These are phyloP conservation scores for Microplitis demolitor DNA, from an alignment of 1,140 invertebrate species.

Conservation along the genomic window DNA sequence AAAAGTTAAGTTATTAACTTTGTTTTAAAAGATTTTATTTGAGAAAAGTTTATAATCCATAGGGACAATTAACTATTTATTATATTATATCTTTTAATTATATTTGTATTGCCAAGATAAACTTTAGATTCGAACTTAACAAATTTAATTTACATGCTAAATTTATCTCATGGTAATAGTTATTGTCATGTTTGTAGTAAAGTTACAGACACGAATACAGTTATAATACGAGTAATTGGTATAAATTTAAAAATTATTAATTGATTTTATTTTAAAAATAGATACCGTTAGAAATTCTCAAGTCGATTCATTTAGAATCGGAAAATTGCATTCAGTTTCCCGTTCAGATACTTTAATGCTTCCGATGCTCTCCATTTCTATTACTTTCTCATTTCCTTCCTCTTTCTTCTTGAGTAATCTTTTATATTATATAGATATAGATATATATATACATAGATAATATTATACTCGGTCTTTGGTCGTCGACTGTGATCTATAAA, in stretches of 20 bases:
- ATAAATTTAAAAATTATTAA: too few species aligned
- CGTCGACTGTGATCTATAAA: neutral
- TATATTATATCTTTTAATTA: too few species aligned
- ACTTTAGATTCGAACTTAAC: neutral
- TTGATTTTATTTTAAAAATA: neutral
- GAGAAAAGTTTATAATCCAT: too few species aligned
- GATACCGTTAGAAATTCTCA: conserved; percentile 12
- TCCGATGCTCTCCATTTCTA: conserved; percentile 14
- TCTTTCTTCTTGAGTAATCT: neutral
- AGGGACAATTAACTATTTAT: too few species aligned
- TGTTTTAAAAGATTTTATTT: too few species aligned
- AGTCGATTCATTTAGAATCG: conserved; percentile 10
- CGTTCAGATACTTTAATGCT: conserved; percentile 19
- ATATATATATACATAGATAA: neutral
- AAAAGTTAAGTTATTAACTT: too few species aligned
- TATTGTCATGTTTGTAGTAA: too few species aligned
- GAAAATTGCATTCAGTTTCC: conserved; percentile 23
- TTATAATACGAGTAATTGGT: too few species aligned
- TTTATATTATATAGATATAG: neutral
- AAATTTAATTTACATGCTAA: neutral
- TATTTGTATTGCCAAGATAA: too few species aligned
- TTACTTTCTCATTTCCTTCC: conserved; percentile 5
- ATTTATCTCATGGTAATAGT: too few species aligned
- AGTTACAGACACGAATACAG: too few species aligned
- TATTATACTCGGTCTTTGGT: neutral